Evolutionary conservation across 2,888 invertebrate genomes (phyloP), one percentile per base, ranked within the genome.

Genomic region (Spisula subtruncata): DNA sequence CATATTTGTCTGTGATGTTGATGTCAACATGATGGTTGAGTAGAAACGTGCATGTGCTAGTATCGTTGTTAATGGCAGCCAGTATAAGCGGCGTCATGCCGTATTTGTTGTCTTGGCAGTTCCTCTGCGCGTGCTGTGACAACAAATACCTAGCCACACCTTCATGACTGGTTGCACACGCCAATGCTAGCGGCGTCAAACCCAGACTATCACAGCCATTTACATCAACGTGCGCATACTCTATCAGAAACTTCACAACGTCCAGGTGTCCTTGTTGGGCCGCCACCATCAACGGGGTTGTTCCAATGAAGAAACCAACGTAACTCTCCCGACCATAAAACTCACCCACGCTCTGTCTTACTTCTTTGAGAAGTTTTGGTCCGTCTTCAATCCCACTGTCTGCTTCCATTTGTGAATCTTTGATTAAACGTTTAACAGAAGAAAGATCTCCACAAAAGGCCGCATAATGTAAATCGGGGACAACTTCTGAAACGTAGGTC

Each of bases 1-100:
- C 92, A 29, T 87, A 66, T 20, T 29, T 41, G 51, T 91, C 91
- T 1, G 85, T 81, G 16, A 66, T 82, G 48, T 88, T 60, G 10
- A 89, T 81, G 29, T 85, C 83, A n/a, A 85, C 87, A 14, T 89
- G 88, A 41, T 84, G 81, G 12, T 41, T 48, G 10, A 89, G 32
- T 20, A 92, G 83, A 85, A 89, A 87, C 60, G 81, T 91, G 32
- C 85, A 90, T 20, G 90, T 75, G 20, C 81, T 71, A 0, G 29
- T 87, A 81, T 90, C 81, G 56, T 89, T 89, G 14, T 86, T 83
- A 0, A 91, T 48, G 60, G 90, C 71, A 25, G 96, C 95, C 48
- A 95, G 81, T 86, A 95, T 93, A 12, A 96, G 89, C 20, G 96
- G 95, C 12, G 94, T 93, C 66, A 93, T 93, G 12, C 94, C 92